Conservation (phyloP, 2,797 vertebrate species). For the Lateolabrax maculatus region DNA sequence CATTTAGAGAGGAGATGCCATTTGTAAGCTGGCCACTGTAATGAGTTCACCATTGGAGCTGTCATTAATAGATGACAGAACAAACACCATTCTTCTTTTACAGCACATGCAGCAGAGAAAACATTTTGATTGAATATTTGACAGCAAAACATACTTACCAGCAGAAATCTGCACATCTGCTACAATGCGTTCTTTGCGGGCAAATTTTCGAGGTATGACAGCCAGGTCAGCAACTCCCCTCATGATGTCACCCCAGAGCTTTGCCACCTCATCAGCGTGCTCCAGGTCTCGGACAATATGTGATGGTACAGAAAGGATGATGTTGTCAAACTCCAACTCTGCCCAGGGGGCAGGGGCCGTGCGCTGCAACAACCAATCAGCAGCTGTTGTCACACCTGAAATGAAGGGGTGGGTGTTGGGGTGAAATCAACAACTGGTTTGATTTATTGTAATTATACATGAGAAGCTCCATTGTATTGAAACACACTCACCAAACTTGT, state of each 20-base stretch:
- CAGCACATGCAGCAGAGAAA: not conserved
- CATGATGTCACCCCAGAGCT: constrained; percentile 89
- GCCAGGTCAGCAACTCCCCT: constrained; percentile 85
- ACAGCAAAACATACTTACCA: constrained; percentile 68
- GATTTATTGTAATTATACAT: no score
- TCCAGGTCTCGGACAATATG: constrained; percentile 80
- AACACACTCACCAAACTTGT: constrained; percentile 90
- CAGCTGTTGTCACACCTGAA: constrained; percentile 67
- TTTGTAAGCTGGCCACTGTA: no score
- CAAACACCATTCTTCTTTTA: not conserved
- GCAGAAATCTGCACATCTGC: constrained; percentile 91
- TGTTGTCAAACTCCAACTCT: constrained; percentile 91
- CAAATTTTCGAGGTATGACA: constrained; percentile 83
- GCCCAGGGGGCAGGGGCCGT: constrained; percentile 89
- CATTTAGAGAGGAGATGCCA: no score
- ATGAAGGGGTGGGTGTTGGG: no score
- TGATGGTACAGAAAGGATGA: constrained; percentile 89
- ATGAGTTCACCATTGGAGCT: no score
- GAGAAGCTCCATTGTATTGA: no score
- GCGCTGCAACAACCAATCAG: constrained; percentile 63
- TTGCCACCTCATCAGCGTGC: constrained; percentile 80
- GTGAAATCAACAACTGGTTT: no score
- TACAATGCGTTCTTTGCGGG: constrained; percentile 90
- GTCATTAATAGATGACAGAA: no score
- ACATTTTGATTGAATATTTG: not conserved